phyloP scores from a whole-genome alignment of 2,797 vertebrate genomes.

The Hypotaenidia philippensis region DNA sequence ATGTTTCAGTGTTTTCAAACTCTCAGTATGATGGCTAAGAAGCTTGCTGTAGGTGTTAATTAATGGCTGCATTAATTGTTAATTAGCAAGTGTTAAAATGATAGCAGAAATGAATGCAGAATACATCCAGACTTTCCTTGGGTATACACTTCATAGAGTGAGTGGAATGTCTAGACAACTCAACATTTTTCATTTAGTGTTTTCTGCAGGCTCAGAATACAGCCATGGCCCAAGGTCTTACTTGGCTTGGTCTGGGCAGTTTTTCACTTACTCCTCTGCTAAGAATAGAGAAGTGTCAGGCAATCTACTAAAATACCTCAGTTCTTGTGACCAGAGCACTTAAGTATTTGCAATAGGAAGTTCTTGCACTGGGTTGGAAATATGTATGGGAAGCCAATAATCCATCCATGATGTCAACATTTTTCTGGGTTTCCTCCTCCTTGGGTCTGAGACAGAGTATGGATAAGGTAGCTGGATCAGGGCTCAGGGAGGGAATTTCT shows the following conservation, averaged over 20 bases:
- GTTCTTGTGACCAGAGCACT: background rate
- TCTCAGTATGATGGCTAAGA: slow-evolving; percentile 23
- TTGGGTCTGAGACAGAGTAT: background rate
- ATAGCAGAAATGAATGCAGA: slow-evolving; percentile 13
- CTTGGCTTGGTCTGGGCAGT: background rate
- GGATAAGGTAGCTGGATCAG: background rate
- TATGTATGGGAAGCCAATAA: background rate
- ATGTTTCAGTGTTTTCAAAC: slow-evolving; percentile 33
- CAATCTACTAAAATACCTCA: background rate
- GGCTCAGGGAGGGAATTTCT: background rate
- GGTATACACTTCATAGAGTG: background rate
- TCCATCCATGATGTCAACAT: too few species aligned
- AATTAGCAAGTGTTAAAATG: slow-evolving; percentile 52
- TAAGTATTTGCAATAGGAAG: background rate
- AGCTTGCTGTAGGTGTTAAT: slow-evolving; percentile 53
- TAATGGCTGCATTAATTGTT: slow-evolving; percentile 59
- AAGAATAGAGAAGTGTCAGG: background rate
- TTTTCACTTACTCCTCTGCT: background rate
- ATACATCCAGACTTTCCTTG: background rate
- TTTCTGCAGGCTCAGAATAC: background rate
- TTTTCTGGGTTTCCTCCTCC: background rate
- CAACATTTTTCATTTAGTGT: background rate
- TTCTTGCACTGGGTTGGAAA: background rate
- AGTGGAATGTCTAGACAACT: background rate
- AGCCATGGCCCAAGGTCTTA: background rate